Evolutionary conservation across 2,113 vertebrate species (phyloP).

Genomic region (Oceanites oceanicus): DNA sequence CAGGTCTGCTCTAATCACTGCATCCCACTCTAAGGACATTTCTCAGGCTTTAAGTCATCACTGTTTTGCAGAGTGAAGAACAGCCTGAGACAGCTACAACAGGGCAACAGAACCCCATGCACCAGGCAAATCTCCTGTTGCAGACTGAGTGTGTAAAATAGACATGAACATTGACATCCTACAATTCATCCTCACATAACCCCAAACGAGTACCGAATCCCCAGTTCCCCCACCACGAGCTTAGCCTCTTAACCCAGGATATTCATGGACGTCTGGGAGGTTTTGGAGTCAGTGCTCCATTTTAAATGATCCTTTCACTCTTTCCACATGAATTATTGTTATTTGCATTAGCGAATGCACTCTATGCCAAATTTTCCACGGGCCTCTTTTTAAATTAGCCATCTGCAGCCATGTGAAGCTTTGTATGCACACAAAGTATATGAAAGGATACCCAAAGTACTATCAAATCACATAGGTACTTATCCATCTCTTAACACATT

Average conservation of each 20-base stretch:
- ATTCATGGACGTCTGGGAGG: neutral
- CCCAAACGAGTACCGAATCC: neutral
- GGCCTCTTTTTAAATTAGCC: conserved; percentile 12
- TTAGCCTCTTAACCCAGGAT: neutral
- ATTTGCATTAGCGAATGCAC: neutral
- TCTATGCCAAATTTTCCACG: conserved; percentile 30
- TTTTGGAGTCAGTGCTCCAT: neutral
- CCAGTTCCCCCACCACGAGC: neutral
- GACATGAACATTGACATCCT: neutral
- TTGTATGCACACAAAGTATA: neutral
- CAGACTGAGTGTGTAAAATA: neutral
- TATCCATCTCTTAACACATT: neutral
- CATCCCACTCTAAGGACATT: neutral
- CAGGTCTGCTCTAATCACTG: neutral
- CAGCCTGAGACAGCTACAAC: neutral
- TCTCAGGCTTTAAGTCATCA: neutral
- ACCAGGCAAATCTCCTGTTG: neutral
- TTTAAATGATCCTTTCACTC: neutral
- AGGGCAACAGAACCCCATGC: neutral
- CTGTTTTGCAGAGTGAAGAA: neutral
- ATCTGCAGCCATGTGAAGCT: neutral
- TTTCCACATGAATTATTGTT: conserved; percentile 18
- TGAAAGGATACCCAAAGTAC: neutral
- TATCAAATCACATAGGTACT: neutral
- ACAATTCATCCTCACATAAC: neutral